Conservation (phyloP, 1,140 invertebrate genomes). For the Cecropterus lyciades region DNA sequence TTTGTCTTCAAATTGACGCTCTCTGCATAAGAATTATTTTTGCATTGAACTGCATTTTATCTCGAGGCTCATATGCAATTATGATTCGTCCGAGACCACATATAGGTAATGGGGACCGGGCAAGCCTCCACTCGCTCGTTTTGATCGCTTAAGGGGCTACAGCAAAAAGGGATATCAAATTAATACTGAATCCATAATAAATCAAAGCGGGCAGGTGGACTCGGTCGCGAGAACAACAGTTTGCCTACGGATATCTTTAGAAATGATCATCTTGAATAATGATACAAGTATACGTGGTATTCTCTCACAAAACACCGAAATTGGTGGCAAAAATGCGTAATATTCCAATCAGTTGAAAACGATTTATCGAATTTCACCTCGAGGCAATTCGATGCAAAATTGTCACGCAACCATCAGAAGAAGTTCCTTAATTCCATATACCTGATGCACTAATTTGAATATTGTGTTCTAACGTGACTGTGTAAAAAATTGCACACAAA, state of each 20-base stretch:
- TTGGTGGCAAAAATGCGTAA: conserved; percentile 49
- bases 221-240: conserved; percentile 66
- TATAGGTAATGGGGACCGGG: conserved; percentile 77
- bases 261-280: conserved; percentile 72
- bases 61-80: conserved; percentile 75
- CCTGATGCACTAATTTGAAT: background rate
- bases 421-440: conserved; percentile 27
- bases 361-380: conserved; percentile 42
- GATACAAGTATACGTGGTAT: conserved; percentile 39
- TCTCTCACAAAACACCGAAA: conserved; percentile 45
- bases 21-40: conserved; percentile 38
- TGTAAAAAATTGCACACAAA: conserved; percentile 21
- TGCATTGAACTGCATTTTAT: conserved; percentile 56
- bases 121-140: conserved; percentile 65
- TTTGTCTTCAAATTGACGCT: conserved; percentile 23
- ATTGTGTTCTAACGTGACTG: background rate
- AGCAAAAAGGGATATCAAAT: conserved; percentile 83
- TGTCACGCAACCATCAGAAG: conserved; percentile 41
- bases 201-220: conserved; percentile 81
- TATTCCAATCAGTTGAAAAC: conserved; percentile 46
- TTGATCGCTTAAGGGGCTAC: conserved; percentile 77
- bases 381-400: conserved; percentile 35
- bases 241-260: conserved; percentile 77
- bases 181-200: conserved; percentile 84
- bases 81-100: conserved; percentile 72